These are phyloP conservation scores for Nomada hirtipes DNA, from an alignment of 2,888 invertebrate species.

Conservation along the genomic window DNA sequence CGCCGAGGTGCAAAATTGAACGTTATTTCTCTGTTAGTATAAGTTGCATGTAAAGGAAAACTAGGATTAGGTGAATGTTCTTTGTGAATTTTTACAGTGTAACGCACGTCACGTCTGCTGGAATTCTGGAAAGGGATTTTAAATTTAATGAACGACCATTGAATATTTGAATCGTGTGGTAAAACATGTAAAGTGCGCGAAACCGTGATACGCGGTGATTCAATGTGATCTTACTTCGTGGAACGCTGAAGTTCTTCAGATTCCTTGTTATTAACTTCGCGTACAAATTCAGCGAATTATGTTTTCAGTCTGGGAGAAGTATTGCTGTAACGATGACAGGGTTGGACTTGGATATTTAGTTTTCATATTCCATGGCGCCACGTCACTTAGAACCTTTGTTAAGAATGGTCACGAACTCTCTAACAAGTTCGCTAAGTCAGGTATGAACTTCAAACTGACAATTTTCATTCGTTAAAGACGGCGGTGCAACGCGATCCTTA, in stretches of 20 bases:
- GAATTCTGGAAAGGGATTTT: constrained; percentile 15
- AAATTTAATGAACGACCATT: background rate
- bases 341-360: background rate
- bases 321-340: background rate
- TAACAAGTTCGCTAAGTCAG: background rate
- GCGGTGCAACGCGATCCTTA: background rate
- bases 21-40: background rate
- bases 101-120: background rate
- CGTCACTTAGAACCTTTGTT: background rate
- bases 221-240: background rate
- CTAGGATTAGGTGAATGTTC: background rate
- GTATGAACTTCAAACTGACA: background rate
- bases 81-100: background rate
- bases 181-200: background rate
- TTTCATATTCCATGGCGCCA: background rate
- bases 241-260: background rate
- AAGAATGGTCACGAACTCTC: constrained; percentile 8
- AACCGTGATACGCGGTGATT: background rate
- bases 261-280: no score
- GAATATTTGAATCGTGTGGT: background rate
- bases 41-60: no score
- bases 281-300: background rate
- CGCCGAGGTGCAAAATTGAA: background rate
- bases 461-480: background rate
- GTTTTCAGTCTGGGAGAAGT: background rate